Percentiles rank a stretch among this genome's conserved stretches.
These are phyloP conservation scores for Apis laboriosa DNA, from an alignment of 1,140 invertebrate species.

Conservation along the genomic window DNA sequence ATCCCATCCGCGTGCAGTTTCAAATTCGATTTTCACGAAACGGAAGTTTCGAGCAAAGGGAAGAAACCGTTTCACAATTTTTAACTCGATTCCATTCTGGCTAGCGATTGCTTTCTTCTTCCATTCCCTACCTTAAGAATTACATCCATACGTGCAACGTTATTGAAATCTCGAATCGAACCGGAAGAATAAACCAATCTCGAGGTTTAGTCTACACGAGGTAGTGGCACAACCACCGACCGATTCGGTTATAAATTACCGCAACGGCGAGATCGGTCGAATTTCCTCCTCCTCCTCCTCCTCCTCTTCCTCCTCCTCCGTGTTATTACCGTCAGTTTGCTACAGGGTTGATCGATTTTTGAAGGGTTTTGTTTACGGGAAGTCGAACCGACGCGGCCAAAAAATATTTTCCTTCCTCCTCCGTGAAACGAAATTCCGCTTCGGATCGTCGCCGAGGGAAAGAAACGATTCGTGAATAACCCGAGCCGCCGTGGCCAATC, in stretches of 20 bases:
- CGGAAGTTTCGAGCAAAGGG: neutral
- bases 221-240: neutral
- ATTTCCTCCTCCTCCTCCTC: no score
- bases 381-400: neutral
- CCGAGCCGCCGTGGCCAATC: slow-evolving; percentile 6
- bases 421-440: slow-evolving; percentile 1
- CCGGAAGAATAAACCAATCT: neutral
- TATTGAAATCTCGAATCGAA: neutral
- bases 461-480: slow-evolving; percentile 36
- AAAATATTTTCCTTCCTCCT: slow-evolving; percentile 18
- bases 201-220: neutral
- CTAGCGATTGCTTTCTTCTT: neutral
- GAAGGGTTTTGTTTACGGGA: no score
- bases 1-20: neutral
- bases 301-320: no score
- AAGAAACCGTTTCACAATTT: neutral
- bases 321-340: no score
- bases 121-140: neutral
- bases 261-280: no score
- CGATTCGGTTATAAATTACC: no score
- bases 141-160: neutral
- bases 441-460: neutral
- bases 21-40: neutral
- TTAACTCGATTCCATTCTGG: neutral
- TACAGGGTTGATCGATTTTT: no score